A percentile compares a stretch with the other conserved stretches of the same genome.
Evolutionary conservation across 2,888 invertebrate genomes (phyloP).

Genomic region (Plutella xylostella): DNA sequence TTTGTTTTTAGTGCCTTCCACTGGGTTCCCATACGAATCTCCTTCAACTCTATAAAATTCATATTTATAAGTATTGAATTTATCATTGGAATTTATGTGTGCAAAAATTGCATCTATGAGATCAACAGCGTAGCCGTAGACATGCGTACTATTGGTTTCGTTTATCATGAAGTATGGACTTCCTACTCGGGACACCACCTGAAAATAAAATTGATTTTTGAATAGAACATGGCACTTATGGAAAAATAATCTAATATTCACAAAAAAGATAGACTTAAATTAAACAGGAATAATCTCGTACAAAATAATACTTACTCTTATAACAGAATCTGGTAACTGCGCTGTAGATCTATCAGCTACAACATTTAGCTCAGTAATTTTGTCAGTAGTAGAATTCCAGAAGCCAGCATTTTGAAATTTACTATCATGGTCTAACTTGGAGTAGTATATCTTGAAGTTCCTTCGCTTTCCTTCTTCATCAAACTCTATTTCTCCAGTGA

Average conservation of each 20-base stretch:
- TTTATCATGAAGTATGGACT: constrained; percentile 40
- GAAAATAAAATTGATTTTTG: no score
- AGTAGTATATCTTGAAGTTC: constrained; percentile 71
- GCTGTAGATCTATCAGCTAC: constrained; percentile 38
- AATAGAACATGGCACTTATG: no score
- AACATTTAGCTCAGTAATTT: constrained; percentile 29
- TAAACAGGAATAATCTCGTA: no score
- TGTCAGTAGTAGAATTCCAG: constrained; percentile 59
- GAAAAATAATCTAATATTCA: no score
- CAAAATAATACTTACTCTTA: constrained; percentile 74
- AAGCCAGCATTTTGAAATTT: constrained; percentile 65
- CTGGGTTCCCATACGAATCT: constrained; percentile 74
- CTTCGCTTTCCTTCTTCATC: constrained; percentile 74
- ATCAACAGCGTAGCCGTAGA: constrained; percentile 89
- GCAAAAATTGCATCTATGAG: constrained; percentile 79
- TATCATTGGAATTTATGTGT: constrained; percentile 46
- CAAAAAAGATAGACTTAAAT: no score
- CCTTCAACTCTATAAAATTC: constrained; percentile 75
- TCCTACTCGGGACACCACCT: constrained; percentile 68
- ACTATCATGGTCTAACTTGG: constrained; percentile 59
- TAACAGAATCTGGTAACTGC: constrained; percentile 59
- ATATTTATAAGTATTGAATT: constrained; percentile 67
- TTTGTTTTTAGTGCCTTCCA: constrained; percentile 73
- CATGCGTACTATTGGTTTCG: constrained; percentile 43
- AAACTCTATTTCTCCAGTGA: constrained; percentile 77